These are phyloP conservation scores for Synchiropus splendidus DNA, from an alignment of 2,113 vertebrate species.

Conservation along the genomic window DNA sequence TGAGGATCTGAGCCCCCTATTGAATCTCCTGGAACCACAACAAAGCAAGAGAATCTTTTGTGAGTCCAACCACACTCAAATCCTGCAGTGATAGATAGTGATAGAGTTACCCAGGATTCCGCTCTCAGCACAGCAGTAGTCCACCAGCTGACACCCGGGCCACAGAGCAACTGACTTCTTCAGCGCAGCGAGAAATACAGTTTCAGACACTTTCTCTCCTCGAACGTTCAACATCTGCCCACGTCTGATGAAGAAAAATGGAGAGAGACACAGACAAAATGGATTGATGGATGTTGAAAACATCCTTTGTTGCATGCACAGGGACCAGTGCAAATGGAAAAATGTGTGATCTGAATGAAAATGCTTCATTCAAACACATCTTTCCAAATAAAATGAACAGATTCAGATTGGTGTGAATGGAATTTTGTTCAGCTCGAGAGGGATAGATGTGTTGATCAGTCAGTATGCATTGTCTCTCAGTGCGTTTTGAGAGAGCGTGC, in stretches of 20 bases:
- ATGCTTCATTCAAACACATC: too few relatives aligned
- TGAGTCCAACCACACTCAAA: not conserved
- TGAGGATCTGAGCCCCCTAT: slow-evolving; percentile 76
- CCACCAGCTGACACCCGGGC: slow-evolving; percentile 76
- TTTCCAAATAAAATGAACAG: too few relatives aligned
- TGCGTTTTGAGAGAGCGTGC: too few relatives aligned
- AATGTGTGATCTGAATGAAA: too few relatives aligned
- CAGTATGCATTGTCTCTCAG: too few relatives aligned
- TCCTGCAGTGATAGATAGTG: not conserved
- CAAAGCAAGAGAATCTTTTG: not conserved
- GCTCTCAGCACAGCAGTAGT: slow-evolving; percentile 82
- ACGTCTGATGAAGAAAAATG: slow-evolving; percentile 50
- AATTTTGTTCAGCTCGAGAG: too few relatives aligned
- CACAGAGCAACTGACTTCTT: slow-evolving; percentile 66
- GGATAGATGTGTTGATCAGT: too few relatives aligned
- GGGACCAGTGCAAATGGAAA: too few relatives aligned
- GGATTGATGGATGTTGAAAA: not conserved
- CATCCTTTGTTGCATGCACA: not conserved
- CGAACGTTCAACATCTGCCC: slow-evolving; percentile 76
- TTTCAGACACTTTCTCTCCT: slow-evolving; percentile 77
- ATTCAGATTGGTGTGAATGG: too few relatives aligned
- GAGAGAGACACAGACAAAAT: not conserved
- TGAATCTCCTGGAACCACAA: slow-evolving; percentile 64
- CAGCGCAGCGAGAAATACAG: slow-evolving; percentile 68
- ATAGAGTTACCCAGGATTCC: slow-evolving; percentile 71